Evolutionary conservation across 2,888 invertebrate species (phyloP).

Genomic region (Trisateles emortualis): DNA sequence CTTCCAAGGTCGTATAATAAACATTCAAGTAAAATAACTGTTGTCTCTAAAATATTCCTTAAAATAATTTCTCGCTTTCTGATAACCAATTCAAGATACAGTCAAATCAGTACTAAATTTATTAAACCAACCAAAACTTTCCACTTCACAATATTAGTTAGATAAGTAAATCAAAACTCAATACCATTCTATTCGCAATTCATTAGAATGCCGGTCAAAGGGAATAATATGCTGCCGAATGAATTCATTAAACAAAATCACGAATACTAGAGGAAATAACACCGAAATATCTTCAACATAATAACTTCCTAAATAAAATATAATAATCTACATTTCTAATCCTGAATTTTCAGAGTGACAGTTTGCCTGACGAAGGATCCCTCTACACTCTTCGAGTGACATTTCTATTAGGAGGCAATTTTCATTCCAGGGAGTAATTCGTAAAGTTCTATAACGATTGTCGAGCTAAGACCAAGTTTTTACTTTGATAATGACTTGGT

Average conservation of each 20-base stretch:
- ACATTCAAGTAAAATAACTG: no score
- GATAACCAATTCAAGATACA: neutral
- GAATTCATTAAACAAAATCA: conserved; percentile 33
- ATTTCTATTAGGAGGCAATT: conserved; percentile 49
- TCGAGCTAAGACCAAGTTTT: conserved; percentile 28
- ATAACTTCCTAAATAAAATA: conserved; percentile 42
- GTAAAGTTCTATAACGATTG: conserved; percentile 31
- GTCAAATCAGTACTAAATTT: neutral
- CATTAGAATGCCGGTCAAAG: conserved; percentile 26
- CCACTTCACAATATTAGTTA: conserved; percentile 7
- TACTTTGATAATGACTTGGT: conserved; percentile 25
- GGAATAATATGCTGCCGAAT: conserved; percentile 21
- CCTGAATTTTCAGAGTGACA: conserved; percentile 38
- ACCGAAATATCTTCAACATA: conserved; percentile 30
- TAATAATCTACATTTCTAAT: conserved; percentile 48
- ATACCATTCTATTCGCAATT: conserved; percentile 18
- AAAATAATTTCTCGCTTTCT: neutral
- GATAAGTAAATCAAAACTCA: conserved; percentile 8
- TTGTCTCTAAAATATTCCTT: neutral
- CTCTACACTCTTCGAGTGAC: conserved; percentile 33
- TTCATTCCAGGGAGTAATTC: conserved; percentile 32
- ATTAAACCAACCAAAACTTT: conserved; percentile 9
- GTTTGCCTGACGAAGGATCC: conserved; percentile 39
- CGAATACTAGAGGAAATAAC: conserved; percentile 25
- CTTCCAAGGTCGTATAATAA: no score